Conservation (phyloP, 2,797 vertebrate species). For the Novumbra hubbsi region DNA sequence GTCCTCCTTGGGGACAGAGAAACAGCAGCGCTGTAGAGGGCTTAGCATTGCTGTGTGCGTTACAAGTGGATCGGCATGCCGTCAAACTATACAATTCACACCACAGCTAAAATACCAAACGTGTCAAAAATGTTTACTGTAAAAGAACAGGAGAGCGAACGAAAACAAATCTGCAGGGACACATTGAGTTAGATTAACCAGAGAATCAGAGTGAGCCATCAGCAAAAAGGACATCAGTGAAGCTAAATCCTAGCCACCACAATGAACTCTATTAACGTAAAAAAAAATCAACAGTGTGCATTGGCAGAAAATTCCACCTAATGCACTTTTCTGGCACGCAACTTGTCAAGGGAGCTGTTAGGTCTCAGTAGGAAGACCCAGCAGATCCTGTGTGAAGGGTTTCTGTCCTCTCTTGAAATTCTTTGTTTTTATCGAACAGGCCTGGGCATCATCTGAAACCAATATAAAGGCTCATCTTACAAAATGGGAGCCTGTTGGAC, state of each 20-base stretch:
- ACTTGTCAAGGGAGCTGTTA: slow-evolving; percentile 51
- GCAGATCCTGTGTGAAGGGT: slow-evolving; percentile 61
- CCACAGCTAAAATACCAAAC: no score
- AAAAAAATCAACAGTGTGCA: slow-evolving; percentile 60
- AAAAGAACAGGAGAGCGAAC: neutral
- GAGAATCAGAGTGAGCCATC: neutral
- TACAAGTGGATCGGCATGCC: no score
- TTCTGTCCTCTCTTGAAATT: slow-evolving; percentile 74
- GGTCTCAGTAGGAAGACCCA: slow-evolving; percentile 52
- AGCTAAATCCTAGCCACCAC: slow-evolving; percentile 31
- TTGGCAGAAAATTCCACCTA: slow-evolving; percentile 13
- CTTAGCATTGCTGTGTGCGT: no score
- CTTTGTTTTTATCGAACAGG: slow-evolving; percentile 71
- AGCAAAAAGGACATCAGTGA: neutral
- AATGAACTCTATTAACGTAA: slow-evolving; percentile 16
- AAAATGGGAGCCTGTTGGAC: slow-evolving; percentile 76
- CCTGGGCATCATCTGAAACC: slow-evolving; percentile 77
- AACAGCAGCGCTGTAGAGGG: no score
- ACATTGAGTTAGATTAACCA: neutral
- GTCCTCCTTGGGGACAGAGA: no score
- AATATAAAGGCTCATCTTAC: slow-evolving; percentile 73
- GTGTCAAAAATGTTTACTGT: neutral
- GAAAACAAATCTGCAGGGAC: neutral
- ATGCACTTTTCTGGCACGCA: neutral
- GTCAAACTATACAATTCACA: no score